Evolutionary conservation across 2,888 invertebrate species (phyloP).

Genomic region (Apamea anceps): DNA sequence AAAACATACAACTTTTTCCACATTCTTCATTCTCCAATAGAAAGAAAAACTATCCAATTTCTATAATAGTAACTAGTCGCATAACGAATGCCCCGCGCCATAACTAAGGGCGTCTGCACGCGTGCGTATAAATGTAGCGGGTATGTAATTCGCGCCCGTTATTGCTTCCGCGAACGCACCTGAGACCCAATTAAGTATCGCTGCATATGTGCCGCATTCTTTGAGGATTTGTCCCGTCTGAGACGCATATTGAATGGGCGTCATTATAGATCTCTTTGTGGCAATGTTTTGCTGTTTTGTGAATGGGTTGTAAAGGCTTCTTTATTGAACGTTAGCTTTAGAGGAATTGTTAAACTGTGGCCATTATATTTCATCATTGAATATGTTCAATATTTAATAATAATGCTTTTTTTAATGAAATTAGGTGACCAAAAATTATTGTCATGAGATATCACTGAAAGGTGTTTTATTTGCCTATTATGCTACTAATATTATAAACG

Average conservation of each 20-base stretch:
- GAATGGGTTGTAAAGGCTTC: background rate
- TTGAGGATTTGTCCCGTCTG: constrained; percentile 60
- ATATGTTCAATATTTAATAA: background rate
- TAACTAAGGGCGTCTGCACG: constrained; percentile 52
- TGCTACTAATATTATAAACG: no score
- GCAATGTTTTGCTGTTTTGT: background rate
- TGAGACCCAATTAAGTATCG: constrained; percentile 82
- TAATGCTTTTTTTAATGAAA: no score
- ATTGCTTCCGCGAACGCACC: constrained; percentile 78
- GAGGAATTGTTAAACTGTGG: background rate
- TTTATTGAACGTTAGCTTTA: background rate
- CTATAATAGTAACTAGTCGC: constrained; percentile 27
- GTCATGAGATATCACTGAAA: background rate
- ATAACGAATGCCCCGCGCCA: constrained; percentile 44
- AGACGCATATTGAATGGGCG: constrained; percentile 56
- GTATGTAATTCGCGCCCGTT: constrained; percentile 72
- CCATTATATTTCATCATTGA: background rate
- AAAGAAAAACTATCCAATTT: constrained; percentile 2
- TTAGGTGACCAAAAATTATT: background rate
- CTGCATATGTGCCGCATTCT: constrained; percentile 65
- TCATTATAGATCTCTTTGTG: constrained; percentile 40
- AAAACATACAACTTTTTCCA: background rate
- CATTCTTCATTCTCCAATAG: background rate
- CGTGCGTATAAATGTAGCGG: constrained; percentile 61
- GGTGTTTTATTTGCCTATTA: background rate